These are phyloP conservation scores for Oxyscelio sp. DNA, from an alignment of 2,888 invertebrate species.

Conservation along the genomic window DNA sequence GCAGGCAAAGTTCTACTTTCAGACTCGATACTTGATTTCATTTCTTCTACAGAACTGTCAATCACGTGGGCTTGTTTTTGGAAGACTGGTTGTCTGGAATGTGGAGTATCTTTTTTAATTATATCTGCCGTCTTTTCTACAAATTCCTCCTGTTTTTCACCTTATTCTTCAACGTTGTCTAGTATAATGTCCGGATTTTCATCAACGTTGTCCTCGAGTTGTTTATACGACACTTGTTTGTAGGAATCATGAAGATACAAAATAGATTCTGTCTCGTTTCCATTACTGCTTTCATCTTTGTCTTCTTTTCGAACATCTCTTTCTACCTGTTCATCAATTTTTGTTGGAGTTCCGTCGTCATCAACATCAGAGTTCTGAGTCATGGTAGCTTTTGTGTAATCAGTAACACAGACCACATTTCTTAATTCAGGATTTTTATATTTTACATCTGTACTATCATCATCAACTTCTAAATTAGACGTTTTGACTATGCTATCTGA, in stretches of 20 bases:
- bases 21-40: neutral
- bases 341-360: neutral
- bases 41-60: slow-evolving; percentile 44
- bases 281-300: slow-evolving; percentile 27
- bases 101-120: slow-evolving; percentile 24
- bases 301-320: neutral
- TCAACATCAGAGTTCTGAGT: slow-evolving; percentile 2
- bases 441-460: too few species aligned
- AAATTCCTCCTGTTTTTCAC: neutral
- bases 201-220: slow-evolving; percentile 37
- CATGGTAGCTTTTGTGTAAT: slow-evolving; percentile 37
- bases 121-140: slow-evolving; percentile 6
- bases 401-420: too few species aligned
- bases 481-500: too few species aligned
- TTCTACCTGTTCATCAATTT: neutral
- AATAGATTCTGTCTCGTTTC: slow-evolving; percentile 13
- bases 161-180: neutral
- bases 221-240: slow-evolving; percentile 47
- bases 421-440: too few species aligned
- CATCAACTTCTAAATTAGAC: too few species aligned
- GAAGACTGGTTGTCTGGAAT: slow-evolving; percentile 49
- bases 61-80: slow-evolving; percentile 63
- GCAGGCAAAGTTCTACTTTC: slow-evolving; percentile 1
- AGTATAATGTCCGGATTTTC: neutral
- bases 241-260: slow-evolving; percentile 29